phyloP scores from a whole-genome alignment of 2,797 vertebrate species.

The Dallia pectoralis region DNA sequence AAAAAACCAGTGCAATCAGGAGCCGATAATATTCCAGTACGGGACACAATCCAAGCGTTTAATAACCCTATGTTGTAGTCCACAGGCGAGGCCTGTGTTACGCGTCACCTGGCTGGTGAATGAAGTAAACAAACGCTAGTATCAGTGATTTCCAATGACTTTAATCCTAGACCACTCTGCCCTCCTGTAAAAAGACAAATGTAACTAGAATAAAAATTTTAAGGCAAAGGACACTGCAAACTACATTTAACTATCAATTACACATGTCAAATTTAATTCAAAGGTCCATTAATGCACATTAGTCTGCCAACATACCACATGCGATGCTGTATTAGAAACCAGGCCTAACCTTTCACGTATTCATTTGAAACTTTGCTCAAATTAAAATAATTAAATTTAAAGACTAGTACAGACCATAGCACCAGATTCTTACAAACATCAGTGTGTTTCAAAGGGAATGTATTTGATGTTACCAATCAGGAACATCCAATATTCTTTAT shows the following conservation, averaged over 20 bases:
- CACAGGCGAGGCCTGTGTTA: background rate
- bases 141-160: constrained; percentile 4
- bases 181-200: background rate
- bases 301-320: background rate
- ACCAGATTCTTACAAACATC: constrained; percentile 21
- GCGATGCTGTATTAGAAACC: background rate
- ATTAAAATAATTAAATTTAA: constrained; percentile 9
- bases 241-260: constrained; percentile 12
- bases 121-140: background rate
- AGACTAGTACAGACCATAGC: constrained; percentile 19
- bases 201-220: constrained; percentile 9
- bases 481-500: constrained; percentile 17
- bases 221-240: constrained; percentile 10
- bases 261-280: constrained; percentile 3
- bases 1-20: background rate
- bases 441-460: constrained; percentile 25
- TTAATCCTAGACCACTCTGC: background rate
- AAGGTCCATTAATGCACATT: constrained; percentile 3
- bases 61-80: background rate
- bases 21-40: background rate
- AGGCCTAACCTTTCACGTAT: constrained; percentile 1
- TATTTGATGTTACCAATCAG: constrained; percentile 24
- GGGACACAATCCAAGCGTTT: background rate
- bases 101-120: constrained; percentile 1
- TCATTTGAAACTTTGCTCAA: constrained; percentile 5